Percentiles rank a stretch among this genome's conserved stretches.
phyloP scores from a whole-genome alignment of 2,797 vertebrate genomes.

The Melopsittacus undulatus region DNA sequence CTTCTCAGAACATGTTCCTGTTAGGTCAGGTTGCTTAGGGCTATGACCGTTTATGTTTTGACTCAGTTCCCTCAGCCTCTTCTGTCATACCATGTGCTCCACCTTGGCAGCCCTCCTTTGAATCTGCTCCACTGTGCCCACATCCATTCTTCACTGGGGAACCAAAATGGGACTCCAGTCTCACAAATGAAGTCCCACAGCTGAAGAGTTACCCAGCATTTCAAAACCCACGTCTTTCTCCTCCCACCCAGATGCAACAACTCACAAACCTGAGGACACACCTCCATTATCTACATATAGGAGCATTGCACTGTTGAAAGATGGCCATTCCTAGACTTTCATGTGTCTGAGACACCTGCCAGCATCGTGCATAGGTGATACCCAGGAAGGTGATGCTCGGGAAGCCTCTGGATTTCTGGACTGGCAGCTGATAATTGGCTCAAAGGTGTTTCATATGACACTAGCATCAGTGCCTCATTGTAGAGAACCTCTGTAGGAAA shows the following conservation, averaged over 20 bases:
- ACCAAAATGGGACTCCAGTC: background rate
- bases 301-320: background rate
- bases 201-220: background rate
- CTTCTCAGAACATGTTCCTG: background rate
- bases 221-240: background rate
- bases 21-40: background rate
- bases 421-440: background rate
- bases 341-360: background rate
- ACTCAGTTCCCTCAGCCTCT: background rate
- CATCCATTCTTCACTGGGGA: background rate
- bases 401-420: background rate
- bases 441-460: background rate
- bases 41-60: background rate
- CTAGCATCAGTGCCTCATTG: no score
- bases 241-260: background rate
- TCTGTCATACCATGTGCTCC: background rate
- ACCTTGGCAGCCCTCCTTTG: background rate
- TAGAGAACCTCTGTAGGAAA: background rate
- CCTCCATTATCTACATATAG: accelerated
- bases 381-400: background rate
- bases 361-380: background rate
- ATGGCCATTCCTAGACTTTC: background rate
- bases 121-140: background rate
- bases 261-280: accelerated
- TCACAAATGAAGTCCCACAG: background rate